Conservation (phyloP, 2,888 invertebrate species). For the Amblyjoppa proteus region DNA sequence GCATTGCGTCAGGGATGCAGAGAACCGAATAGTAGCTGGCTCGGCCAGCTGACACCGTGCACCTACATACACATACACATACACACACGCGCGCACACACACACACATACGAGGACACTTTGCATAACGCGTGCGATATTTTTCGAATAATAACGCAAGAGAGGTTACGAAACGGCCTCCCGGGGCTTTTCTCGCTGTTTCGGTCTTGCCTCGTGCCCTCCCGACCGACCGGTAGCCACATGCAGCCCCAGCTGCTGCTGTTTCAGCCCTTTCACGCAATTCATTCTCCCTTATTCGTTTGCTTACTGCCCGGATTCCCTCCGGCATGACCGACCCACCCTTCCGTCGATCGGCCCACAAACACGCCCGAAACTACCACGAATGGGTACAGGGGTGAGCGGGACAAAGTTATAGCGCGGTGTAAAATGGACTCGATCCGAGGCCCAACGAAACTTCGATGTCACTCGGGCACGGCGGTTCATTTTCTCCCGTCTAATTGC, state of each 20-base stretch:
- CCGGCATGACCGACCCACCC: constrained; percentile 42
- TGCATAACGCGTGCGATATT: constrained; percentile 52
- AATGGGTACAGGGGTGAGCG: neutral
- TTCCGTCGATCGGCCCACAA: constrained; percentile 49
- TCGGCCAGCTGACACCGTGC: constrained; percentile 36
- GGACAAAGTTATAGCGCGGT: neutral
- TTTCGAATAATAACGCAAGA: constrained; percentile 49
- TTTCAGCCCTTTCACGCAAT: constrained; percentile 59
- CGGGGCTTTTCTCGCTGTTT: constrained; percentile 54
- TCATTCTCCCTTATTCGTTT: constrained; percentile 47
- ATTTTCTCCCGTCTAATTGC: neutral
- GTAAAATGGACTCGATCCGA: neutral
- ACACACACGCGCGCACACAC: constrained; percentile 48
- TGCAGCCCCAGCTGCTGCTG: constrained; percentile 44
- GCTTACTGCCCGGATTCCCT: constrained; percentile 19
- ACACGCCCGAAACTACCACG: constrained; percentile 49
- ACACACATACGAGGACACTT: neutral
- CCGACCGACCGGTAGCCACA: constrained; percentile 16
- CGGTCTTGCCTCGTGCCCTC: constrained; percentile 51
- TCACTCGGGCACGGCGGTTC: neutral
- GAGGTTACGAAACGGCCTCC: constrained; percentile 29
- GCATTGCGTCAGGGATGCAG: constrained; percentile 30
- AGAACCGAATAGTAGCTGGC: constrained; percentile 6
- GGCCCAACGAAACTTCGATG: neutral
- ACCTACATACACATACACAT: constrained; percentile 25